These are phyloP conservation scores for Ceratina australensis DNA, from an alignment of 1,140 invertebrate genomes.

Conservation along the genomic window DNA sequence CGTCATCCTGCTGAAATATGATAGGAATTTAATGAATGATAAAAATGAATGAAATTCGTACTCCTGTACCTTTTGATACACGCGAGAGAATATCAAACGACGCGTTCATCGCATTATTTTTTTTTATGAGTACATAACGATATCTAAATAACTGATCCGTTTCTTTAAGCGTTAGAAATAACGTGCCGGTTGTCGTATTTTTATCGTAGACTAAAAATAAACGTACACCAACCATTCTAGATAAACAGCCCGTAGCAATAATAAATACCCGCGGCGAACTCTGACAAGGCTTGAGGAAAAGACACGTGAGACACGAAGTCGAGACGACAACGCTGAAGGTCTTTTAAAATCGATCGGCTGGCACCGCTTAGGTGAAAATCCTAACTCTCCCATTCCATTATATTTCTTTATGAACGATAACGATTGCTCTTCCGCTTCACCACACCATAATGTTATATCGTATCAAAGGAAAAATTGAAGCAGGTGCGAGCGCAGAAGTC, in stretches of 20 bases:
- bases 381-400: no score
- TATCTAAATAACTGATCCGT: background rate
- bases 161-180: background rate
- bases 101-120: background rate
- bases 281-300: background rate
- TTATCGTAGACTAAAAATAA: conserved; percentile 4
- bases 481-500: conserved; percentile 5
- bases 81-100: background rate
- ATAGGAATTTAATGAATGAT: background rate
- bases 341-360: background rate
- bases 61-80: background rate
- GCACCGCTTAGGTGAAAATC: background rate
- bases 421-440: background rate
- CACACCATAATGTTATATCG: no score
- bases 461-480: no score
- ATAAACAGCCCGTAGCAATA: background rate
- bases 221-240: background rate
- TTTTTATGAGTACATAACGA: background rate
- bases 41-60: background rate
- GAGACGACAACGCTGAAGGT: background rate
- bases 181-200: background rate
- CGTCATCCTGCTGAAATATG: background rate
- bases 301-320: background rate
- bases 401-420: background rate
- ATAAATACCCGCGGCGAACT: background rate